These are phyloP conservation scores for Anseranas semipalmata DNA, from an alignment of 2,113 vertebrate genomes.

Conservation along the genomic window DNA sequence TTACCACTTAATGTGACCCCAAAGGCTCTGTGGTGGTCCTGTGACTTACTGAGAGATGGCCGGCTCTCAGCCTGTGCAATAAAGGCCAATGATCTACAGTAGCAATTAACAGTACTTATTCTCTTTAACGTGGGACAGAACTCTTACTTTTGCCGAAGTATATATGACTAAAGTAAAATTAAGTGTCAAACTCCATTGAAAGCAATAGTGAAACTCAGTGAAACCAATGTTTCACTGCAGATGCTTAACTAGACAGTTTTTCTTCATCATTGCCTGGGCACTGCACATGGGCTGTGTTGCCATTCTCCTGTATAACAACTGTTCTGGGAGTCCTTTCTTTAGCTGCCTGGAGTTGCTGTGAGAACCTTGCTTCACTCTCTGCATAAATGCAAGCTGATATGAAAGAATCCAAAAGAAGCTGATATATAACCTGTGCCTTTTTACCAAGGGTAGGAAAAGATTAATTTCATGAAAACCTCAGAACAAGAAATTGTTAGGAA, in stretches of 20 bases:
- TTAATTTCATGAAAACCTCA: neutral
- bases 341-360: neutral
- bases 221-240: neutral
- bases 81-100: neutral
- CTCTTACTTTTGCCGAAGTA: neutral
- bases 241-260: neutral
- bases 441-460: neutral
- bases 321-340: neutral
- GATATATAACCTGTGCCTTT: neutral
- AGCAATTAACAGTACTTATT: neutral
- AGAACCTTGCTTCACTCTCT: neutral
- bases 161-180: neutral
- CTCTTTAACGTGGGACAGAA: neutral
- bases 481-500: neutral
- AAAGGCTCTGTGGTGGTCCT: neutral
- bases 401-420: conserved; percentile 7
- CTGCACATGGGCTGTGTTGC: neutral
- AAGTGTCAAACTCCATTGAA: neutral
- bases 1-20: neutral
- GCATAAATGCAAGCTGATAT: neutral
- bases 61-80: neutral
- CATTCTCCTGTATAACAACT: neutral
- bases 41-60: neutral
- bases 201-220: neutral
- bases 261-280: neutral